Conservation (phyloP, 1,140 invertebrate genomes). For the Druon quercuslanigerum region DNA sequence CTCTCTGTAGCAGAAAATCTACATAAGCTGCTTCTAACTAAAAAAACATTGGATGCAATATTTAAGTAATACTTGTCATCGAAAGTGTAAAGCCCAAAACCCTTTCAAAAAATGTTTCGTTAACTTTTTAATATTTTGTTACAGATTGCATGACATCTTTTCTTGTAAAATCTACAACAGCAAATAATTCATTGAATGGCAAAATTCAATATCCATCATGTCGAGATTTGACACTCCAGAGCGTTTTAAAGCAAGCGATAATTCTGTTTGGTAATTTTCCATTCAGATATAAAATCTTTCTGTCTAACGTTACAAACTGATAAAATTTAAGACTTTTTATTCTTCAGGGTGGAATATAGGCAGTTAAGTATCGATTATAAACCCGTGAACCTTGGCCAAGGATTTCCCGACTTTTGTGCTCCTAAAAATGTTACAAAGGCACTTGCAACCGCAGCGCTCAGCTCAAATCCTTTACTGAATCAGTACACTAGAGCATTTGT, state of each 20-base stretch:
- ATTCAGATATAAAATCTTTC: not conserved
- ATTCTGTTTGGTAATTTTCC: slow-evolving; percentile 75
- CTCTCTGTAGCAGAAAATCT: too few relatives aligned
- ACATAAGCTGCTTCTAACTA: too few relatives aligned
- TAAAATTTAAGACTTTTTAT: slow-evolving; percentile 36
- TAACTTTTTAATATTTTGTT: slow-evolving; percentile 15
- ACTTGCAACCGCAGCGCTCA: slow-evolving; percentile 81
- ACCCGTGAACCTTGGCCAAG: slow-evolving; percentile 97
- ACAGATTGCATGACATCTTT: slow-evolving; percentile 51
- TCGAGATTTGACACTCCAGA: slow-evolving; percentile 74
- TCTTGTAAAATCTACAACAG: slow-evolving; percentile 29
- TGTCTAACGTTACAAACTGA: too few relatives aligned
- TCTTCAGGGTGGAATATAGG: slow-evolving; percentile 95
- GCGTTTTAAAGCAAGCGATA: slow-evolving; percentile 74
- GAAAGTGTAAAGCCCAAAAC: too few relatives aligned
- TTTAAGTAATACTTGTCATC: too few relatives aligned
- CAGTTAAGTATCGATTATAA: slow-evolving; percentile 90
- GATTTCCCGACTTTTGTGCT: slow-evolving; percentile 95
- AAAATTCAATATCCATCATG: slow-evolving; percentile 55
- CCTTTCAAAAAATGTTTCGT: too few relatives aligned
- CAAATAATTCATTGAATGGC: slow-evolving; percentile 33
- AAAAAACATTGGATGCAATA: too few relatives aligned
- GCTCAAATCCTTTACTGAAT: slow-evolving; percentile 86
- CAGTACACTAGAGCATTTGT: slow-evolving; percentile 95
- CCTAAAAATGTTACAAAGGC: slow-evolving; percentile 90